Evolutionary conservation across 2,113 vertebrate genomes (phyloP), one percentile per base, ranked within the genome.

Genomic region (Melierax canorus): DNA sequence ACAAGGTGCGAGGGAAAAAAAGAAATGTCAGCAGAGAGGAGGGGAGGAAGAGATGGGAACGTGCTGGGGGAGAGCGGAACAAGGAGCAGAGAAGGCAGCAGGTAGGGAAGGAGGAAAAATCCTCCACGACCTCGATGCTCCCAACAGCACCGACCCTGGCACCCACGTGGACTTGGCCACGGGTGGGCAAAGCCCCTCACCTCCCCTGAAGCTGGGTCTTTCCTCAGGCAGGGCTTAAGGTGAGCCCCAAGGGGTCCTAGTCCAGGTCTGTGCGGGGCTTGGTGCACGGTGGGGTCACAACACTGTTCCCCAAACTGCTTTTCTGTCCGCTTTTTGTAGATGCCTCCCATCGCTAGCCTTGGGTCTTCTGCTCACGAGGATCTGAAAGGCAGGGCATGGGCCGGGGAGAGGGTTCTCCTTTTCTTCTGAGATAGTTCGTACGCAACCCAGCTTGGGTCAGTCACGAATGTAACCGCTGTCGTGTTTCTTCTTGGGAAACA

Each of bases 301-400:
- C 11, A 20, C 10, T 55, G 11, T 29, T 59, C n/a, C 23, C 27
- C 34, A 66, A 0, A 4, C 27, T 58, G 7, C 15, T 75, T 67
- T 82, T 82, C 51, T 62, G 4, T 27, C 32, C 5, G 1, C 14
- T 23, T 46, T 50, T 59, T 50, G 17, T 23, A 29, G 22, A 13
- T 55, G 29, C 11, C 9, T 75, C 16, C 30, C 36, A 39, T 18
- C 0, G 0, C 23, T 76, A 43, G 7, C 15, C 10, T 62, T 72
- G 12, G 9, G 46, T 11, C 0, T 7, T 77, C 45, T 53, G 20
- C 16, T 38, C 15, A 17, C 1, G 2, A 26, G 29, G 20, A 22
- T 67, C 53, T 91, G 62, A 88, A 79, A 66, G n/a, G 23, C 10
- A 46, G 22, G 18, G 62, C 36, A 29, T 36, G 11, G 24, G 24